Evolutionary conservation across 64 coral and sea anemone genomes (phyloP).

Genomic region (Platygyra sinensis): DNA sequence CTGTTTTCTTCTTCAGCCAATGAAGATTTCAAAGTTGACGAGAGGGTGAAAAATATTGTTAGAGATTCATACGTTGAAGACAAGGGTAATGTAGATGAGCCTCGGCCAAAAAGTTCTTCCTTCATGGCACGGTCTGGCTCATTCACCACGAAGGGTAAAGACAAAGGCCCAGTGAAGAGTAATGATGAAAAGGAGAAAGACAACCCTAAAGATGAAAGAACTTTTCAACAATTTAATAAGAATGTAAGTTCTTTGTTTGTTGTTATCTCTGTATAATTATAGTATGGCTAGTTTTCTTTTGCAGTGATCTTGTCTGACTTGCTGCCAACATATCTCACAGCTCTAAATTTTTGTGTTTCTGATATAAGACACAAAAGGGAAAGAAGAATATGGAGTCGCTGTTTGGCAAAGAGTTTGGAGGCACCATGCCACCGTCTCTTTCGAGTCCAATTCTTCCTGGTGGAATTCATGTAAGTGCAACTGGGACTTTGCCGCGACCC

Average conservation of each 20-base stretch:
- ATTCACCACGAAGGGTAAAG: slow-evolving; percentile 40
- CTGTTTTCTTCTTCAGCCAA: slow-evolving; percentile 58
- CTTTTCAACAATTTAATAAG: slow-evolving; percentile 33
- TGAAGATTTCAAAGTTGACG: slow-evolving; percentile 69
- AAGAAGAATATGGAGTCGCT: slow-evolving; percentile 86
- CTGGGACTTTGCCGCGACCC: slow-evolving; percentile 66
- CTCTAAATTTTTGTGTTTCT: not conserved
- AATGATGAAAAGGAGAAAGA: slow-evolving; percentile 81
- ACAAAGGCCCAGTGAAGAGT: slow-evolving; percentile 12
- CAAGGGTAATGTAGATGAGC: slow-evolving; percentile 45
- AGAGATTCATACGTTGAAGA: slow-evolving; percentile 60
- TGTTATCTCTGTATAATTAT: not conserved
- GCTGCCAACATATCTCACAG: no score
- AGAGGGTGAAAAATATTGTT: slow-evolving; percentile 82
- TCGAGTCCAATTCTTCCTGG: slow-evolving; percentile 69
- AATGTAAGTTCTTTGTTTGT: slow-evolving; percentile 19
- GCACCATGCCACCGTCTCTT: slow-evolving; percentile 13
- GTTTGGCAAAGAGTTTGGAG: slow-evolving; percentile 78
- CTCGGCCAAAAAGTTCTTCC: slow-evolving; percentile 58
- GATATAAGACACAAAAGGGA: slow-evolving; percentile 76
- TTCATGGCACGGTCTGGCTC: slow-evolving; percentile 59
- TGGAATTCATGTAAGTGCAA: not conserved
- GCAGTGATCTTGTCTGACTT: no score
- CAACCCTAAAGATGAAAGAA: slow-evolving; percentile 32
- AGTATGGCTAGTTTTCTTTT: no score